phyloP scores from a whole-genome alignment of 2,113 vertebrate species.

The Grus americana region DNA sequence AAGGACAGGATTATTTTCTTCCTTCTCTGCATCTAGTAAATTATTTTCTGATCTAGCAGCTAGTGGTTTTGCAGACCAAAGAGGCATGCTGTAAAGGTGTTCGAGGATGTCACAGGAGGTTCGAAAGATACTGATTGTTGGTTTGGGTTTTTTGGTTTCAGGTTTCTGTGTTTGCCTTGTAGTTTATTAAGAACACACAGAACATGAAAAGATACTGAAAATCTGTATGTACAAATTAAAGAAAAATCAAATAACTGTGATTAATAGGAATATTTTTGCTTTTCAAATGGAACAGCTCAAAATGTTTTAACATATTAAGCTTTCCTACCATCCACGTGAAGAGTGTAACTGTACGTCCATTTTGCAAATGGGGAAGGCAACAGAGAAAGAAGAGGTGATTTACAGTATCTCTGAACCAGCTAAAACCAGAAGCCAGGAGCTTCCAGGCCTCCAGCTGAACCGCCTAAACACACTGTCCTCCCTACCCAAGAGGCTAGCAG shows the following conservation, averaged over 20 bases:
- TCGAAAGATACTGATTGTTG: not conserved
- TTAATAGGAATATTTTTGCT: not conserved
- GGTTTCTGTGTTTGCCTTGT: not conserved
- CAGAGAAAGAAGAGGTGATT: not conserved
- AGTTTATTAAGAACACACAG: not conserved
- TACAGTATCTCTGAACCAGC: not conserved
- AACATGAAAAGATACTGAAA: not conserved
- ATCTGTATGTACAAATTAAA: not conserved
- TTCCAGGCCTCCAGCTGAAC: not conserved
- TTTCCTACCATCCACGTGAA: not conserved
- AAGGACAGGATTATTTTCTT: not conserved
- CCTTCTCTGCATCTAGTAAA: not conserved
- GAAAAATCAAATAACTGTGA: not conserved
- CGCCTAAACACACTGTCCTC: not conserved
- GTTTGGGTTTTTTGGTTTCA: not conserved
- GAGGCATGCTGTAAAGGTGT: not conserved
- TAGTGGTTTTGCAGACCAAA: not conserved
- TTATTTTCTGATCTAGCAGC: not conserved
- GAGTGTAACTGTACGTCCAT: not conserved
- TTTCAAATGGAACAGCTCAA: not conserved
- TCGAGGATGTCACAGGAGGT: not conserved
- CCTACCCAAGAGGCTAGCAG: not conserved
- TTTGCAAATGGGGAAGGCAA: not conserved
- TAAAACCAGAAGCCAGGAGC: not conserved
- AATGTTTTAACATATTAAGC: not conserved